Evolutionary conservation across 2,797 vertebrate genomes (phyloP).

Genomic region (Karalla daura): DNA sequence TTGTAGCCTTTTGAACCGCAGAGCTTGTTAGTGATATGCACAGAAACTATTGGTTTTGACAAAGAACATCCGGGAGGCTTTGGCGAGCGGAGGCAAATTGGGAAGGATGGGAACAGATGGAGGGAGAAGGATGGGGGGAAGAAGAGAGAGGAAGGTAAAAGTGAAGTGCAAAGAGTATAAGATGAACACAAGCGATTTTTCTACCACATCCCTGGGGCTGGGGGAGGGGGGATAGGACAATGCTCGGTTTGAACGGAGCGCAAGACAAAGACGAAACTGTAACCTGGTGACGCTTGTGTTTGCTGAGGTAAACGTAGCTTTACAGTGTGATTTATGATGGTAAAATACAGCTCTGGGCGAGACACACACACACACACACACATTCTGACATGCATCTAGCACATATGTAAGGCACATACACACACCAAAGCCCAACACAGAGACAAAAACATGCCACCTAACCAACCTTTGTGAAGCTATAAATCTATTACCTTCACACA

Average conservation of each 20-base stretch:
- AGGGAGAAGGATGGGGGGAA: neutral
- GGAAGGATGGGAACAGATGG: constrained; percentile 21
- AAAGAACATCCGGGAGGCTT: constrained; percentile 53
- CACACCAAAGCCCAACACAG: neutral
- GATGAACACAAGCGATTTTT: constrained; percentile 31
- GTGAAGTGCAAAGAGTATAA: constrained; percentile 27
- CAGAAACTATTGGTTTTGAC: constrained; percentile 52
- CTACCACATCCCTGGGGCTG: constrained; percentile 35
- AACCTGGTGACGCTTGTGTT: constrained; percentile 46
- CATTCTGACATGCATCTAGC: neutral
- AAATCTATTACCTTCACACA: constrained; percentile 14
- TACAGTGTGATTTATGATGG: constrained; percentile 55
- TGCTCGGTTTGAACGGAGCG: constrained; percentile 30
- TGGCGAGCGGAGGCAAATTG: constrained; percentile 29
- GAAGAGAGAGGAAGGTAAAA: neutral
- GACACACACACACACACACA: constrained; percentile 13
- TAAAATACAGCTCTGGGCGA: constrained; percentile 33
- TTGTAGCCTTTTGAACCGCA: constrained; percentile 49
- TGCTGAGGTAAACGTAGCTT: constrained; percentile 49
- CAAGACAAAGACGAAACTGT: constrained; percentile 34
- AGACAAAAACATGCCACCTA: neutral
- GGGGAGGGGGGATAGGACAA: constrained; percentile 30
- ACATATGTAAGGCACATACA: neutral
- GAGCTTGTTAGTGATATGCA: constrained; percentile 60
- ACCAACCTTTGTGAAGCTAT: constrained; percentile 10